Conservation (phyloP, 2,113 vertebrate species). For the Melospiza georgiana region DNA sequence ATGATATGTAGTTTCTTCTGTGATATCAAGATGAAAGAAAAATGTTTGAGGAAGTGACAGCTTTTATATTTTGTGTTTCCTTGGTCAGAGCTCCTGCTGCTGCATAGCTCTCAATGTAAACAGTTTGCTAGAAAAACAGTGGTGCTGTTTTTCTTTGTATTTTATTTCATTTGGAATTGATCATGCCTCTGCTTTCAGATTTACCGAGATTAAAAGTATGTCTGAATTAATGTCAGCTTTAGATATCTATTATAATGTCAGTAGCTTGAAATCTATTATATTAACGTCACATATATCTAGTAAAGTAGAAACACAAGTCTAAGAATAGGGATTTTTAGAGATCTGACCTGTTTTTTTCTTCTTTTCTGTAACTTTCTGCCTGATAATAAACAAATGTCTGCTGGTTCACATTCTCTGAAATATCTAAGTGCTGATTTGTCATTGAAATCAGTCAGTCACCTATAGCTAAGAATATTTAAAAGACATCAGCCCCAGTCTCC, state of each 20-base stretch:
- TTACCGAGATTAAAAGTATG: constrained; percentile 23
- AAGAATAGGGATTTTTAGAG: not conserved
- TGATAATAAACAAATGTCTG: not conserved
- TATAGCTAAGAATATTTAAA: not conserved
- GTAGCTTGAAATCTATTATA: not conserved
- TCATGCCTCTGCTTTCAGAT: not conserved
- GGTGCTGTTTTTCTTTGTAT: not conserved
- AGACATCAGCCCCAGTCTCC: not conserved
- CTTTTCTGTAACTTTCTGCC: not conserved
- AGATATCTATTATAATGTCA: not conserved
- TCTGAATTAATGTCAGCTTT: constrained; percentile 15
- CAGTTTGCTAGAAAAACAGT: not conserved
- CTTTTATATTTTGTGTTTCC: not conserved
- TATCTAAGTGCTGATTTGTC: not conserved
- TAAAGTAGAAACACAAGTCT: not conserved
- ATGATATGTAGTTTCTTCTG: not conserved
- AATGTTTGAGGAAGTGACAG: constrained; percentile 13
- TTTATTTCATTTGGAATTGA: constrained; percentile 28
- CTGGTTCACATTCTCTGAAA: not conserved
- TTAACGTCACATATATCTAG: not conserved
- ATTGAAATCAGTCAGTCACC: not conserved
- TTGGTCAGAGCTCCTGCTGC: not conserved
- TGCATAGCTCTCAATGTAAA: not conserved
- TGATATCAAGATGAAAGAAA: constrained; percentile 14
- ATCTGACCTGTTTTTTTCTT: not conserved